phyloP scores from a whole-genome alignment of 2,113 vertebrate species.

The Pipra filicauda region DNA sequence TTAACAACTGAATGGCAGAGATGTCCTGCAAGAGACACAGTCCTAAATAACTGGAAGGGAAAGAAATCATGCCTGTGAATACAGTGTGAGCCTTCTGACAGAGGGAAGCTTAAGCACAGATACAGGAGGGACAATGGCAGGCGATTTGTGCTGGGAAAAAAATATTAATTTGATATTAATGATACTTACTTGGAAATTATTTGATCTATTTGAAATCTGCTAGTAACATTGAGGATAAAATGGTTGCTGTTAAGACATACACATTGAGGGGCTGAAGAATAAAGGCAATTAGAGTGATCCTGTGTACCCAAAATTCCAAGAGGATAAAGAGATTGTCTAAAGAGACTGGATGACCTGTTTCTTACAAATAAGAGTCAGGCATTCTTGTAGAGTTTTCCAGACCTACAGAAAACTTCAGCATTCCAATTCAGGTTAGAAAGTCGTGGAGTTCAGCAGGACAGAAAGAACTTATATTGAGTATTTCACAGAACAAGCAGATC shows the following conservation, averaged over 20 bases:
- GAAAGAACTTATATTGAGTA: neutral
- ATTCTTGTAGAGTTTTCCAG: neutral
- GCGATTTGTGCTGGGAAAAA: neutral
- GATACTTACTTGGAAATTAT: neutral
- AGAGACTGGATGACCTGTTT: fast-evolving
- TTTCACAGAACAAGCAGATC: neutral
- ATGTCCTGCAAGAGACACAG: neutral
- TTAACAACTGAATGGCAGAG: neutral
- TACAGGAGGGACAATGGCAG: neutral
- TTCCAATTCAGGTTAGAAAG: neutral
- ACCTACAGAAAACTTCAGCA: neutral
- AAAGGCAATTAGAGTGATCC: neutral
- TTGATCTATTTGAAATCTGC: neutral
- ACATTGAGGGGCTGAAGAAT: neutral
- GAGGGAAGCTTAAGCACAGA: neutral
- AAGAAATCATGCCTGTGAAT: neutral
- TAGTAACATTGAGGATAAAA: neutral
- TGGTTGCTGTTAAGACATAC: neutral
- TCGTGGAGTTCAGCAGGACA: neutral
- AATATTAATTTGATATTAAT: neutral
- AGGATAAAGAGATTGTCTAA: neutral
- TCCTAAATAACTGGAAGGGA: neutral
- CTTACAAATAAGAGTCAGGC: neutral
- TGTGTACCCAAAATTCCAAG: neutral
- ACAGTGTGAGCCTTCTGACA: neutral